Evolutionary conservation across 2,113 vertebrate species (phyloP).

Genomic region (Poeciliopsis prolifica): DNA sequence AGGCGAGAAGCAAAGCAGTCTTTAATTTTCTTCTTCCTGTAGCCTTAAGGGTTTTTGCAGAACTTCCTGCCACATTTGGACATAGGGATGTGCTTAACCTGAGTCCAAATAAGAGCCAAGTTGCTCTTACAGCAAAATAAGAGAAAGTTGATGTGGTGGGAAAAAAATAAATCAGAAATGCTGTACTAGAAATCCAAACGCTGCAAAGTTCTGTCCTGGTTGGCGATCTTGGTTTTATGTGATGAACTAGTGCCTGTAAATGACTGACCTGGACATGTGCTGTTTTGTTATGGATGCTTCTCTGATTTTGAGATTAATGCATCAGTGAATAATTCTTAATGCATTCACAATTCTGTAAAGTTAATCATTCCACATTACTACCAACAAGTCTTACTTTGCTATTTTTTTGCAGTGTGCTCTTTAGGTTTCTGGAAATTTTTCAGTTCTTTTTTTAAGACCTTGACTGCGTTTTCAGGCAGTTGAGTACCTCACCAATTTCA

Average conservation of each 20-base stretch:
- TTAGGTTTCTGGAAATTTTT: no score
- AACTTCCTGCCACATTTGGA: conserved; percentile 1
- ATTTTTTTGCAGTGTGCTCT: no score
- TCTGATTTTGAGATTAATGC: background rate
- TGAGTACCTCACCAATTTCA: no score
- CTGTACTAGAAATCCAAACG: no score
- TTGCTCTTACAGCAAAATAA: background rate
- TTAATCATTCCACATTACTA: no score
- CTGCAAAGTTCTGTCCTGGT: background rate
- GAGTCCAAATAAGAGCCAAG: no score
- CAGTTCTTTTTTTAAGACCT: no score
- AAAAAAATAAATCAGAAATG: no score
- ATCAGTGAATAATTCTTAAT: background rate
- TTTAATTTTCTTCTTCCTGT: background rate
- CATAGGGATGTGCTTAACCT: background rate
- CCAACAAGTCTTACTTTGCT: no score
- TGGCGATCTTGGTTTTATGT: background rate
- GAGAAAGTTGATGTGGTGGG: no score
- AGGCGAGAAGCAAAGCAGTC: background rate
- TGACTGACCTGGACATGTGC: background rate
- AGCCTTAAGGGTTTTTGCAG: background rate
- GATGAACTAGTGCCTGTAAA: background rate
- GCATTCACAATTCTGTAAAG: no score
- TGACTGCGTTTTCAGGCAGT: no score
- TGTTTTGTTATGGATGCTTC: background rate